These are phyloP conservation scores for Corydoras maculifer DNA, from an alignment of 2,113 vertebrate genomes.

Conservation along the genomic window DNA sequence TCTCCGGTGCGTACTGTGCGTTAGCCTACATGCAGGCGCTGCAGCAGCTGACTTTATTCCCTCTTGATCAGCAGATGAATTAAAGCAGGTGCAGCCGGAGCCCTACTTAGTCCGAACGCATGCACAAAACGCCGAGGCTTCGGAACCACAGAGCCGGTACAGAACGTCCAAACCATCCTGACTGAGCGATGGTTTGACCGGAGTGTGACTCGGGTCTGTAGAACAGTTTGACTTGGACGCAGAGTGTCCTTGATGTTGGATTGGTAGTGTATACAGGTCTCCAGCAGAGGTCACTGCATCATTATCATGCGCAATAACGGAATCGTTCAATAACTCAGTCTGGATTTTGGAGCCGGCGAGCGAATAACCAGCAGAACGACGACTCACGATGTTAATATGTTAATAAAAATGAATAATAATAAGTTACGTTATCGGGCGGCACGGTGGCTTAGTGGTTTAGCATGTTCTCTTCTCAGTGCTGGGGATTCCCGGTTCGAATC, in stretches of 20 bases:
- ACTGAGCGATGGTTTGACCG: too few species aligned
- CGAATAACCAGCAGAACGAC: neutral
- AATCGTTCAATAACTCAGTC: neutral
- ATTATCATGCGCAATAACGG: constrained; percentile 20
- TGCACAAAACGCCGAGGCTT: neutral
- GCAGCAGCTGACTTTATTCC: constrained; percentile 29
- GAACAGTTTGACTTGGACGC: too few species aligned
- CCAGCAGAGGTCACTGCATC: constrained; percentile 45
- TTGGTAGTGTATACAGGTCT: constrained; percentile 10
- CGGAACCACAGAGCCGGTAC: too few species aligned
- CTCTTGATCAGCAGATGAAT: constrained; percentile 26
- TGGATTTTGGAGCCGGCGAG: neutral
- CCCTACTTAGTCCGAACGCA: constrained; percentile 22
- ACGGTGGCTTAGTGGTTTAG: too few species aligned
- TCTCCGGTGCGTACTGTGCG: neutral
- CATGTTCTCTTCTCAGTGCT: too few species aligned
- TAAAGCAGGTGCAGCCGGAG: constrained; percentile 23
- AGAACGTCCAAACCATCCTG: too few species aligned
- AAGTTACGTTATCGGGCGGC: too few species aligned
- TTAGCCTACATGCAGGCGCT: neutral
- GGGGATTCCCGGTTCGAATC: too few species aligned
- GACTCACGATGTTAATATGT: too few species aligned
- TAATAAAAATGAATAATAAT: too few species aligned
- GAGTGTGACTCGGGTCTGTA: too few species aligned
- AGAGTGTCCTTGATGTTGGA: neutral